Percentiles rank a stretch among this genome's conserved stretches.
Conservation (phyloP, 2,113 vertebrate species). For the Fulmarus glacialis region DNA sequence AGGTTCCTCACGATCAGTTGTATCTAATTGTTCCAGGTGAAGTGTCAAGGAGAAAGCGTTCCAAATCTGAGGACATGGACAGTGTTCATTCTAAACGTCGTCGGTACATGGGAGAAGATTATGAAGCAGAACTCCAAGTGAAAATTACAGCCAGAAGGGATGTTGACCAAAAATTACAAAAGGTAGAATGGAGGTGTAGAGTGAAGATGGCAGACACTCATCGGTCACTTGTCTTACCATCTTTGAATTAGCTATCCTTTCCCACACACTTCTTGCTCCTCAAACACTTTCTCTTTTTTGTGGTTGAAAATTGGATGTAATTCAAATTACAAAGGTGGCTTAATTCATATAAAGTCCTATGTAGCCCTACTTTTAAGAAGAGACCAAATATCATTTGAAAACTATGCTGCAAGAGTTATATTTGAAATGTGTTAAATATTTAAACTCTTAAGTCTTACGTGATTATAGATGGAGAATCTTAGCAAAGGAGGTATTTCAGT, state of each 20-base stretch:
- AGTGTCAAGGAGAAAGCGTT: conserved; percentile 77
- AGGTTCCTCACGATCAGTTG: background rate
- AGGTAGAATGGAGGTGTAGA: conserved; percentile 74
- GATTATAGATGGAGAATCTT: background rate
- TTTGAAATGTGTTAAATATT: background rate
- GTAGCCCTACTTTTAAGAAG: background rate
- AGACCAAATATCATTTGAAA: background rate
- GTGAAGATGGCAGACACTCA: background rate
- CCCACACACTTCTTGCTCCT: rapidly evolving
- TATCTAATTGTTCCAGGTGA: conserved; percentile 70
- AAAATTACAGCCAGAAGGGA: conserved; percentile 91
- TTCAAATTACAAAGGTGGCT: background rate
- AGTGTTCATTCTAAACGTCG: conserved; percentile 77
- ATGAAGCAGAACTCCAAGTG: conserved; percentile 91
- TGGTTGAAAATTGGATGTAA: background rate
- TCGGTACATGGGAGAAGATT: conserved; percentile 78
- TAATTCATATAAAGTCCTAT: background rate
- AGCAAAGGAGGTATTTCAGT: background rate
- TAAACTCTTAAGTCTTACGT: background rate
- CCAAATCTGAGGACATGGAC: conserved; percentile 83
- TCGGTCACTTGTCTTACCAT: background rate
- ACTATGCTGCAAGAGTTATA: background rate
- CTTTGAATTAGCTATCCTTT: background rate
- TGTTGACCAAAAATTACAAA: conserved; percentile 88
- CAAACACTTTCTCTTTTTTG: background rate